Evolutionary conservation across 1,140 invertebrate genomes (phyloP), one percentile per base, ranked within the genome.

Genomic region (Acromyrmex charruanus): DNA sequence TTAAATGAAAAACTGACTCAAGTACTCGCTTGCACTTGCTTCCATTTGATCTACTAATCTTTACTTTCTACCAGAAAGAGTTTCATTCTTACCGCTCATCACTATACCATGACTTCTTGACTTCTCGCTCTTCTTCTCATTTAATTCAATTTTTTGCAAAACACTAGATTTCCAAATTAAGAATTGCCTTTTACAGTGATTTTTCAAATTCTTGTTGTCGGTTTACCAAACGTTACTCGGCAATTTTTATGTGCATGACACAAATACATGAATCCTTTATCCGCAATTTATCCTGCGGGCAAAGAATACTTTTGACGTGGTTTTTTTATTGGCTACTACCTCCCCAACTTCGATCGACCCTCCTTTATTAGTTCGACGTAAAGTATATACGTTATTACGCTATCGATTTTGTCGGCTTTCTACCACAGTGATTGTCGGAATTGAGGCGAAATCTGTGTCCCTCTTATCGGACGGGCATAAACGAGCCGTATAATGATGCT

Each of bases 301-400:
- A 35, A 82, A 69, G 14, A n/a, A 61, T 72, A 72, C 53, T 39
- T 59, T 25, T 9, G 44, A 77, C 12, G 55, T 68, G 35, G 10
- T 58, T 84, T 58, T 84, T 74, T 35, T 84, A 84, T 75, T 84
- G 69, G 44, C 55, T 53, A 66, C 51, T 51, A 49, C 9, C 14
- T 39, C 55, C 68, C 28, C 58, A 39, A 75, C 55, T 25, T 71
- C 53, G 28, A 55, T 58, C 58, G 71, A 39, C 58, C 61, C 25
- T 66, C 75, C 74, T 85, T 90, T 84, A 90, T 90, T 88, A 77
- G 88, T 61, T 61, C 21, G 71, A 63, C 81, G 65, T 81, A 81
- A 79, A 88, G 66, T 65, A 31, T 31, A 31, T 4, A 79, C 89
- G 82, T 90, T 89, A 66, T 91, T 88, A 80, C 53, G 44, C 25